phyloP scores from a whole-genome alignment of 1,140 invertebrate genomes.

The Condylostylus longicornis region DNA sequence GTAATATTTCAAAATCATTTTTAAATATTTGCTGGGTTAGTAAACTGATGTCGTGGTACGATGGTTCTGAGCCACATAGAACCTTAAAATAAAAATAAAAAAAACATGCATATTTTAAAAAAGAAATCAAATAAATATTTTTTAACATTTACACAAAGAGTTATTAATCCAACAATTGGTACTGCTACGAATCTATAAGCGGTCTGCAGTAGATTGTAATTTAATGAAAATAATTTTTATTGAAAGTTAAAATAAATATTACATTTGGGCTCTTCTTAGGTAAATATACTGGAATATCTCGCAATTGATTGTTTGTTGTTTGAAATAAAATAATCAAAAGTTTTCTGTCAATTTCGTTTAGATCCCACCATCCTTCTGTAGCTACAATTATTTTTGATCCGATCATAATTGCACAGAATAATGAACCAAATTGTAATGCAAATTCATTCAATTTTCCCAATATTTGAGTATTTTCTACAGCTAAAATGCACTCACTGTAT shows the following conservation, averaged over 20 bases:
- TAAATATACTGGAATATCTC: constrained; percentile 61
- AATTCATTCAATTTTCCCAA: constrained; percentile 38
- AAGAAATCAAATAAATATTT: too few relatives aligned
- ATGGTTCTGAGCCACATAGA: constrained; percentile 5
- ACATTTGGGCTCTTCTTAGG: constrained; percentile 56
- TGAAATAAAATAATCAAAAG: constrained; percentile 47
- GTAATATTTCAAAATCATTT: constrained; percentile 43
- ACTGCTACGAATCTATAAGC: constrained; percentile 4
- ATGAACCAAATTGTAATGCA: constrained; percentile 52
- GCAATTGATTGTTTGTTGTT: constrained; percentile 40
- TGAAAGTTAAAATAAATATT: background rate
- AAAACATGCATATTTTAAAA: too few relatives aligned
- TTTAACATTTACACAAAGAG: constrained; percentile 3
- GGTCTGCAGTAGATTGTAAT: too few relatives aligned
- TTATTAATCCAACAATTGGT: background rate
- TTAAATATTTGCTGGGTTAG: constrained; percentile 3
- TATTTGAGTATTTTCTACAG: constrained; percentile 45
- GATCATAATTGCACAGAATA: constrained; percentile 60
- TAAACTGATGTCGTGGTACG: constrained; percentile 1
- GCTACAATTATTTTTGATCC: constrained; percentile 55
- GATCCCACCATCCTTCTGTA: constrained; percentile 62
- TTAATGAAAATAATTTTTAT: too few relatives aligned
- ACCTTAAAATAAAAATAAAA: too few relatives aligned
- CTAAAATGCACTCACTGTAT: constrained; percentile 44
- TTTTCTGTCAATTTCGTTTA: constrained; percentile 53